A percentile compares a stretch with the other conserved stretches of the same genome.
phyloP scores from a whole-genome alignment of 2,888 invertebrate species.

The Anarsia innoxiella region DNA sequence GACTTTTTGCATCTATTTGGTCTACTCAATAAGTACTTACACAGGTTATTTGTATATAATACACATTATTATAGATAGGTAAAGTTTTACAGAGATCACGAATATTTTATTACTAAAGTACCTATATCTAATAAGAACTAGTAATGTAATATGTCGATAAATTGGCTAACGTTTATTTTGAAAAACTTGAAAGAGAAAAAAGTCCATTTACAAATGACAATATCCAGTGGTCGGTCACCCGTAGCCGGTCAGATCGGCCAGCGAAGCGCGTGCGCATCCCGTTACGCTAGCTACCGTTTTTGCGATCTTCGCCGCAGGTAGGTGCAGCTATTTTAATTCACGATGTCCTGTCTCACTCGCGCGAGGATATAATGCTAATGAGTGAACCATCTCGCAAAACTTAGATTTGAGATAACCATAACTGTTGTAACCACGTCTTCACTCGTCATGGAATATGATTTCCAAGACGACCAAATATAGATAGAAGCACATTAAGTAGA shows the following conservation, averaged over 20 bases:
- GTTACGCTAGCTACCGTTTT: constrained; percentile 18
- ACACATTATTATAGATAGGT: no score
- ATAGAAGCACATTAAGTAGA: neutral
- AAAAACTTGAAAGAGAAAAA: no score
- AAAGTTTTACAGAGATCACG: no score
- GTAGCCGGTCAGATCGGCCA: constrained; percentile 9
- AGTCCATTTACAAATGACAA: neutral
- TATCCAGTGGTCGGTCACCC: constrained; percentile 3
- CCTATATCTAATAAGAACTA: no score
- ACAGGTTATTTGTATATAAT: no score
- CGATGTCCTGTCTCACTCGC: constrained; percentile 7
- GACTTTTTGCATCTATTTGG: no score
- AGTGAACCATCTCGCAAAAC: constrained; percentile 5
- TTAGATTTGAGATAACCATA: constrained; percentile 1
- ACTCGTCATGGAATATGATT: neutral
- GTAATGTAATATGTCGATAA: no score
- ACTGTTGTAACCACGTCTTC: neutral
- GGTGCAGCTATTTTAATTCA: constrained; percentile 17
- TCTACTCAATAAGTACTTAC: no score
- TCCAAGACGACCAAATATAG: neutral
- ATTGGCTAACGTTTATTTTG: no score
- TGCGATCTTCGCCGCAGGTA: constrained; percentile 15
- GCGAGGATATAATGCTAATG: constrained; percentile 5
- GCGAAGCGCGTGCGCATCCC: constrained; percentile 17
- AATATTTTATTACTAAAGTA: no score